phyloP scores from a whole-genome alignment of 1,140 invertebrate genomes.

The Diorhabda carinulata region DNA sequence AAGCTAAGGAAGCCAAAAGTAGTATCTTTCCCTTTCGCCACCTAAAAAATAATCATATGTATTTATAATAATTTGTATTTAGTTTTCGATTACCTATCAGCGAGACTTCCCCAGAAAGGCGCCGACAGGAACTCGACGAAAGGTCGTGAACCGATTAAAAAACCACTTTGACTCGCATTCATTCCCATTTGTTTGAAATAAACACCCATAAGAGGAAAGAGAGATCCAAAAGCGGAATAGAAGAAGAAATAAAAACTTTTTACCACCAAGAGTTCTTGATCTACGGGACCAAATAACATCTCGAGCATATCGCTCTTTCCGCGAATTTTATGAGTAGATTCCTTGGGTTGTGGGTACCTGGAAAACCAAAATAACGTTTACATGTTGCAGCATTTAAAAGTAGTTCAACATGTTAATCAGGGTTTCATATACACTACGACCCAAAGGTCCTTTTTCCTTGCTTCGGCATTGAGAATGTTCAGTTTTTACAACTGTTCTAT shows the following conservation, averaged over 20 bases:
- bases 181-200: slow-evolving; percentile 99
- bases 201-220: slow-evolving; percentile 96
- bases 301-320: slow-evolving; percentile 80
- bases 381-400: too few species aligned
- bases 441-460: too few species aligned
- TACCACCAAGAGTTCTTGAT: slow-evolving; percentile 86
- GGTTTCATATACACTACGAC: too few species aligned
- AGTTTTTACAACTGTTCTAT: too few species aligned
- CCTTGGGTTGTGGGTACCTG: slow-evolving; percentile 76
- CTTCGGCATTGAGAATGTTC: too few species aligned
- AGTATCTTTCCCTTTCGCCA: slow-evolving; percentile 84
- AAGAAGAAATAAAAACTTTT: slow-evolving; percentile 99
- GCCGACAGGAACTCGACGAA: slow-evolving; percentile 97
- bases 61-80: not conserved
- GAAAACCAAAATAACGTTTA: slow-evolving; percentile 4
- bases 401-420: too few species aligned
- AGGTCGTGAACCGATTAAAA: slow-evolving; percentile 87
- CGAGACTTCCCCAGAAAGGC: slow-evolving; percentile 95
- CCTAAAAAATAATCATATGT: slow-evolving; percentile 5
- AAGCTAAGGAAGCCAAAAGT: slow-evolving; percentile 84
- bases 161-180: slow-evolving; percentile 91
- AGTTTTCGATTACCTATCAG: slow-evolving; percentile 61
- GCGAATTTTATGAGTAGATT: slow-evolving; percentile 83
- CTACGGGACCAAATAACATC: slow-evolving; percentile 75
- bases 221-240: slow-evolving; percentile 96